Evolutionary conservation across 2,113 vertebrate genomes (phyloP).

Genomic region (Scophthalmus maximus): DNA sequence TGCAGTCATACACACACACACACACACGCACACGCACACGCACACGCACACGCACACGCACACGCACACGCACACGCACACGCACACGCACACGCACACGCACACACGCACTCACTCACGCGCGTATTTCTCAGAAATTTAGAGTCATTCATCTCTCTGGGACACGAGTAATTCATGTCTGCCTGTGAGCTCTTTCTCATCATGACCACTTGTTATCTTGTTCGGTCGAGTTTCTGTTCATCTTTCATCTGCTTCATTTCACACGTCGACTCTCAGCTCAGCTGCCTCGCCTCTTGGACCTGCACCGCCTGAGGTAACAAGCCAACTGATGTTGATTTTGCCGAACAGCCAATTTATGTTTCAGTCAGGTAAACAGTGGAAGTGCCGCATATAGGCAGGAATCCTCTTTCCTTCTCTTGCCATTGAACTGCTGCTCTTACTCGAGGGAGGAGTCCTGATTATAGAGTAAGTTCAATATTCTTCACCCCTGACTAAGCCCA

Average conservation of each 20-base stretch:
- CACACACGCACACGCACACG: conserved; percentile 3
- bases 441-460: not conserved
- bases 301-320: not conserved
- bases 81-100: conserved; percentile 21
- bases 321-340: conserved; percentile 8
- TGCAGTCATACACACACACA: conserved; percentile 35
- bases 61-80: not conserved
- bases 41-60: conserved; percentile 12
- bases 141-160: conserved; percentile 35
- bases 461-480: not conserved
- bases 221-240: conserved; percentile 31
- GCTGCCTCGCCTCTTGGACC: not conserved
- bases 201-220: conserved; percentile 49
- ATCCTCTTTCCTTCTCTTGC: not conserved
- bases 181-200: conserved; percentile 32
- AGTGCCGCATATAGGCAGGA: not conserved
- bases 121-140: conserved; percentile 24
- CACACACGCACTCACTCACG: not conserved
- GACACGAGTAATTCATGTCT: conserved; percentile 37
- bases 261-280: not conserved
- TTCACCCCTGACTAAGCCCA: not conserved
- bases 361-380: conserved; percentile 8
- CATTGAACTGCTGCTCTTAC: not conserved
- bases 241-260: conserved; percentile 30
- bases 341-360: conserved; percentile 32